Base-by-base conservation (phyloP, 2,888 invertebrate species). In the Harpagoxenus sublaevis region DNA sequence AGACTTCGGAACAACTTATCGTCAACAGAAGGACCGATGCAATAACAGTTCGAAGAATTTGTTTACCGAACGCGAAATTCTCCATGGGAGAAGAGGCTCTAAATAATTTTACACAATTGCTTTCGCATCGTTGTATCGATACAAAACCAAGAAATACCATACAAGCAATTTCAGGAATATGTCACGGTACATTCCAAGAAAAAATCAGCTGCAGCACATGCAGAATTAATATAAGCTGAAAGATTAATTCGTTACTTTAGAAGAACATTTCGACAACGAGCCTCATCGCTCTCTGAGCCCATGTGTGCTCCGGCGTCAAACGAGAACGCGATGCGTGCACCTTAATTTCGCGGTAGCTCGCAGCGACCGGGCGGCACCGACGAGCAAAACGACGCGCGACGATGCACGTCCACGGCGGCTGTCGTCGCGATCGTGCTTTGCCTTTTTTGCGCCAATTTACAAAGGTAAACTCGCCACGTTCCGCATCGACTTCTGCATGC, bases 391-490 rank as follows among this genome's bases (percentile, higher is more conserved):
- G 83, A 23, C 23, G 23, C 23, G 23, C 23, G 23, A 83, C 85
- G 63, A 9, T 23, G 73, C 73, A 48, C 60, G 55, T 71, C 35
- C 75, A 71, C 45, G 79, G 60, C 66, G 84, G 62, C 84, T 85
- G 85, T 85, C 87, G 89, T 78, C 87, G 84, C 51, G 71, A 48
- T 78, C 86, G 84, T 62, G 83, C 84, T 75, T 85, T 84, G 62
- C 55, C 81, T 82, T 90, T 91, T 90, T 91, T 91, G 84, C 83
- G 83, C 87, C 90, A 87, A 92, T 92, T 91, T 88, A 91, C 92
- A 87, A 89, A 90, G 87, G 89, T 88, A 86, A 89, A 87, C 89
- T 84, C 89, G 89, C 89, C 89, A 90, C 89, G 89, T 89, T 87
- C 90, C 90, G 23, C 23, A 86, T 84, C 82, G 87, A 53, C 87